Evolutionary conservation across 2,888 invertebrate species (phyloP), one percentile per base, ranked within the genome.

Genomic region (Anthophora plumipes): DNA sequence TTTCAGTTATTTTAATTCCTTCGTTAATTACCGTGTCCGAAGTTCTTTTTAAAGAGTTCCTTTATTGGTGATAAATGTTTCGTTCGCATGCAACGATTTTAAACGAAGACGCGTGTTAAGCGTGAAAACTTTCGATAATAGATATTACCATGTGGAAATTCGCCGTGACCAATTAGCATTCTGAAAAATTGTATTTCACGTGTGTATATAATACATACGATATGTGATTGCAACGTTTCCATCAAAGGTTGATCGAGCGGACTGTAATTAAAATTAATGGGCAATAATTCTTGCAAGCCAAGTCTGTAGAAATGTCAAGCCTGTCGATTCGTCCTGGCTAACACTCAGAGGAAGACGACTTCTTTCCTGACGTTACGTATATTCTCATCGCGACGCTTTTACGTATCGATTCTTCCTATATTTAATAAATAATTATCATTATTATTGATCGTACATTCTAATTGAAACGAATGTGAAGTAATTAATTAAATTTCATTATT

Each of bases 211-310:
- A n/a, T 4, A 4, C 31, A 4, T 31, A 31, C 31, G n/a, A n/a
- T 39, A 52, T n/a, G 39, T 9, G 64, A 67, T 11, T n/a, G 37
- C 9, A 31, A 20, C 12, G 8, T n/a, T 31, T 43, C 55, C 43
- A 43, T 43, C 6, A 14, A 66, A 31, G 55, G n/a, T 43, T 55
- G 55, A 55, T 55, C 22, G n/a, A 31, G 43, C 63, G 11, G 63
- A 17, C 50, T 43, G 43, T 31, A 67, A 67, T 67, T 67, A 67
- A 67, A 67, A 67, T 67, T 67, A 52, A 66, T 39, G 37, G 39
- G n/a, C 22, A 43, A 41, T 67, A 31, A 67, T 55, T 43, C 43
- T 55, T 43, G 12, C 8, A 1, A 7, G 31, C 1, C 4, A n/a
- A 14, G 54, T 17, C 22, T 7, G 5, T 67, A 55, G n/a, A 67